Evolutionary conservation across 2,797 vertebrate genomes (phyloP).

Genomic region (Paramormyrops hopkinsi): DNA sequence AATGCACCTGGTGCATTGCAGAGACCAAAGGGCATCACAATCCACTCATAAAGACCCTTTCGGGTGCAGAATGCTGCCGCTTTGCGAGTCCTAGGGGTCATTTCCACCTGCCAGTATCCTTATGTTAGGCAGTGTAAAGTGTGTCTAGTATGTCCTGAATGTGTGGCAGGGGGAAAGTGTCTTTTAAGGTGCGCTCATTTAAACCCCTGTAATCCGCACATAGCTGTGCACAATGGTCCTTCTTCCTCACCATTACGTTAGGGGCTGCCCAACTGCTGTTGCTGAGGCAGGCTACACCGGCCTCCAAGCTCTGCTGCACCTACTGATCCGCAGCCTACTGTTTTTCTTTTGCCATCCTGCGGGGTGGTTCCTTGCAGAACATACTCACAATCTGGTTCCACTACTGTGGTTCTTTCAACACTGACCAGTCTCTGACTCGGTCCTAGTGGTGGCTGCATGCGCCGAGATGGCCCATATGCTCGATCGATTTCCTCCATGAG

Average conservation of each 20-base stretch:
- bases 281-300: too few species aligned
- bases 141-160: not conserved
- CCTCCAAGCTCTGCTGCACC: not conserved
- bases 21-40: not conserved
- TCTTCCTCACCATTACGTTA: not conserved
- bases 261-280: not conserved
- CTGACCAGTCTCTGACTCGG: not conserved
- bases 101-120: not conserved
- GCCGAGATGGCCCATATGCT: not conserved
- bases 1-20: not conserved
- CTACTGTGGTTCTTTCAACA: too few species aligned
- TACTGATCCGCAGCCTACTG: not conserved
- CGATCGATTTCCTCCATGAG: not conserved
- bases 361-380: not conserved
- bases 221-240: not conserved
- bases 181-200: not conserved
- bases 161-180: not conserved
- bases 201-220: not conserved
- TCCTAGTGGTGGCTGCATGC: not conserved
- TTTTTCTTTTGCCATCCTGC: not conserved
- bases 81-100: not conserved
- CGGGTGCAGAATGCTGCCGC: not conserved
- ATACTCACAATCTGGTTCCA: too few species aligned
- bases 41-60: not conserved
- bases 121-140: not conserved